phyloP scores from a whole-genome alignment of 2,888 invertebrate genomes.

The Amphipyra tragopoginis region DNA sequence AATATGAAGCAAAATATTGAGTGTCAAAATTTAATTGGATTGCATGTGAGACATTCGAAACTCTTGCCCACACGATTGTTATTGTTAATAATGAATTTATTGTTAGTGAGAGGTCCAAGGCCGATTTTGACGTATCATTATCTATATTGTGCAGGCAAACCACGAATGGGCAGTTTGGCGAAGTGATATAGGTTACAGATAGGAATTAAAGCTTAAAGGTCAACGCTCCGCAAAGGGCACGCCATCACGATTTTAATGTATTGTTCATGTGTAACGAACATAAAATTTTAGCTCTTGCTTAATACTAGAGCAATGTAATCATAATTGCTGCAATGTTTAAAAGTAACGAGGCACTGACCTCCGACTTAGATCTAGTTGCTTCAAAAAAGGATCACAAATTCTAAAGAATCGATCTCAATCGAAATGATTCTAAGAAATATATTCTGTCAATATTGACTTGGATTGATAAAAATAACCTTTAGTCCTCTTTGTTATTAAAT shows the following conservation, averaged over 20 bases:
- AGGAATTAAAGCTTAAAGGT: conserved; percentile 74
- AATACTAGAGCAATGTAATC: conserved; percentile 38
- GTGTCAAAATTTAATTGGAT: conserved; percentile 61
- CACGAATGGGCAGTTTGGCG: conserved; percentile 75
- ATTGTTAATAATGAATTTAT: conserved; percentile 75
- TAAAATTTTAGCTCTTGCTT: conserved; percentile 44
- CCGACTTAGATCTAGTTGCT: conserved; percentile 20
- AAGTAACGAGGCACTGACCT: conserved; percentile 39
- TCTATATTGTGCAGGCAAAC: conserved; percentile 69
- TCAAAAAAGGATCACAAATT: conserved; percentile 14
- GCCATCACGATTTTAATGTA: conserved; percentile 70
- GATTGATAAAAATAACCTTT: conserved; percentile 1
- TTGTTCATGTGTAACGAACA: conserved; percentile 62
- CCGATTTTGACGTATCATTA: conserved; percentile 70
- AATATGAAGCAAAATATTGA: conserved; percentile 31
- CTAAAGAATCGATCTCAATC: conserved; percentile 6
- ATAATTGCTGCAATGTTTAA: conserved; percentile 36
- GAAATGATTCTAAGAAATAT: conserved; percentile 4
- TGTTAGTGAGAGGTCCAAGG: conserved; percentile 82
- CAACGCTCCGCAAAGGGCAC: conserved; percentile 73
- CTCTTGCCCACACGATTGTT: conserved; percentile 64
- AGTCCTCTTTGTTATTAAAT: conserved; percentile 19
- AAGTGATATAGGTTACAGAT: conserved; percentile 76
- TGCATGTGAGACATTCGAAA: conserved; percentile 60
- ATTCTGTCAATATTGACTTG: conserved; percentile 14